Evolutionary conservation across 2,113 vertebrate species (phyloP).

Genomic region (Eublepharis macularius): DNA sequence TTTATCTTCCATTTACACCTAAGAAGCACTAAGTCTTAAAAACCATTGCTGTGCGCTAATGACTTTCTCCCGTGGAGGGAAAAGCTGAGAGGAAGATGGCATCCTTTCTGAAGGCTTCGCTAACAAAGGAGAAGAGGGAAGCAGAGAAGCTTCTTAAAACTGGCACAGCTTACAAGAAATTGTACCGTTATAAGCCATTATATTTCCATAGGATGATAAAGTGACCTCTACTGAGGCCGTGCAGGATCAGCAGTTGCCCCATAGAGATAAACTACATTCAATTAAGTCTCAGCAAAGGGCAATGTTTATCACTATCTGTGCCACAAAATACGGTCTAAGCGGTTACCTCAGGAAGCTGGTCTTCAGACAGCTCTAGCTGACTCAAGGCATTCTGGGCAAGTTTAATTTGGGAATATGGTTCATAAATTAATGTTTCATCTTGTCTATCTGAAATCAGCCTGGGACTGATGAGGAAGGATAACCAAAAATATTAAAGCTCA

Average conservation of each 20-base stretch:
- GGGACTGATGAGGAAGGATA: not conserved
- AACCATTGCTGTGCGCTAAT: not conserved
- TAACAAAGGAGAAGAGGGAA: not conserved
- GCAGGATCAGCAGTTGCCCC: not conserved
- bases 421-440: not conserved
- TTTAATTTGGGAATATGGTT: not conserved
- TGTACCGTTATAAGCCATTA: not conserved
- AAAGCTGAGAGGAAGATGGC: not conserved
- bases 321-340: not conserved
- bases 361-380: not conserved
- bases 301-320: not conserved
- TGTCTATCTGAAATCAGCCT: not conserved
- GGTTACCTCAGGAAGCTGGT: not conserved
- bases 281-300: constrained; percentile 32
- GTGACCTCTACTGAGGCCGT: not conserved
- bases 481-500: too few species aligned
- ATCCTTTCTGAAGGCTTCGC: not conserved
- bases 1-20: constrained; percentile 20
- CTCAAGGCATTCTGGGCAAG: not conserved
- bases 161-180: not conserved
- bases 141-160: not conserved
- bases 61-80: not conserved
- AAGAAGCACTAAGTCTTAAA: constrained; percentile 18
- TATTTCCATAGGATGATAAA: not conserved
- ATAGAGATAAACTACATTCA: not conserved